phyloP scores from a whole-genome alignment of 37 sponge, comb jelly and placozoan genomes.

The Eunapius fragilis region DNA sequence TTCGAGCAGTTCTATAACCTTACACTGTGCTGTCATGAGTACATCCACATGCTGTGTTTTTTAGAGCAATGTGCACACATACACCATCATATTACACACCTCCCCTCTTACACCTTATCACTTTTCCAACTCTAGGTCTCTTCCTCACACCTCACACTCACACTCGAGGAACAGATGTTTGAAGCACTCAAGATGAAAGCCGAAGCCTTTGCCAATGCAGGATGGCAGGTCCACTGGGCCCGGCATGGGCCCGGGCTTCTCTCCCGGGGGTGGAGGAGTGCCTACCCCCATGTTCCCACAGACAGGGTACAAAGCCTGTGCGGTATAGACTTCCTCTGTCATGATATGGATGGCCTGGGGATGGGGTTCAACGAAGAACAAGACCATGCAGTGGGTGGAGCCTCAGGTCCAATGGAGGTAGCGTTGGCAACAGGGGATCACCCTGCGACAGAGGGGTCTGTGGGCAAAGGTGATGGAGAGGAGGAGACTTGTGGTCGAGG shows the following conservation, averaged over 20 bases:
- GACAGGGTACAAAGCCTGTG: constrained; percentile 24
- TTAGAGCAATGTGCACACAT: too few relatives aligned
- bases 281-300: constrained; percentile 58
- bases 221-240: constrained; percentile 63
- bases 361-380: neutral
- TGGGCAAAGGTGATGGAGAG: neutral
- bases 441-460: neutral
- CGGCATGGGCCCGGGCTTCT: constrained; percentile 59
- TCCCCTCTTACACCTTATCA: neutral
- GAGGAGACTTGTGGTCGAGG: neutral
- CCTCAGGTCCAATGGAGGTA: neutral
- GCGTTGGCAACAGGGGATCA: neutral
- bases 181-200: constrained; percentile 58
- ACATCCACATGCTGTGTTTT: too few relatives aligned
- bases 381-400: neutral
- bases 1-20: too few relatives aligned
- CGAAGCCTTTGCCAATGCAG: constrained; percentile 50
- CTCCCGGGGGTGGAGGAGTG: constrained; percentile 30
- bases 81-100: too few relatives aligned
- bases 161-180: constrained; percentile 10
- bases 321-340: constrained; percentile 39
- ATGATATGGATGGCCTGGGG: neutral
- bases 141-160: neutral
- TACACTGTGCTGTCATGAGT: too few relatives aligned
- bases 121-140: neutral